Evolutionary conservation across 2,113 vertebrate species (phyloP).

Genomic region (Eleginops maclovinus): DNA sequence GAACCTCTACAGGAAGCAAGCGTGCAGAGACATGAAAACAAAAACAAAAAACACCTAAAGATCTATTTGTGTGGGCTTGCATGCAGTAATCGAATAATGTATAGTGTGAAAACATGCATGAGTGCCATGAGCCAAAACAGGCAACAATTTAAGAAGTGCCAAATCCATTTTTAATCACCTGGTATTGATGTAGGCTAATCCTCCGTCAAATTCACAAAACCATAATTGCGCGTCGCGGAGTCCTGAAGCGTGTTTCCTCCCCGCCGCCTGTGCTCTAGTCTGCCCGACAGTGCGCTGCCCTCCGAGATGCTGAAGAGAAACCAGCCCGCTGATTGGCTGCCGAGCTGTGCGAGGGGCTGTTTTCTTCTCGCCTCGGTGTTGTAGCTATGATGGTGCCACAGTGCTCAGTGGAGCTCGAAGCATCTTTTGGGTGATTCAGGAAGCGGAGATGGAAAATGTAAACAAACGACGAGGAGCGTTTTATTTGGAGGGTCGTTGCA

Average conservation of each 20-base stretch:
- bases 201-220: conserved; percentile 61
- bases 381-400: conserved; percentile 25
- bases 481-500: neutral
- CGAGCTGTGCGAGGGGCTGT: conserved; percentile 16
- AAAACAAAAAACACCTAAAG: neutral
- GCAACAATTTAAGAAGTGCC: neutral
- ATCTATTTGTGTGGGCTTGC: neutral
- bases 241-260: conserved; percentile 44
- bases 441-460: neutral
- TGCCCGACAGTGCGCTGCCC: conserved; percentile 35
- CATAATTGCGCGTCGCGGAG: conserved; percentile 56
- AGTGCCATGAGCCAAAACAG: neutral
- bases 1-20: neutral
- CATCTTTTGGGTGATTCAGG: conserved; percentile 14
- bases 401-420: conserved; percentile 18
- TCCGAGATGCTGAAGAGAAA: conserved; percentile 76
- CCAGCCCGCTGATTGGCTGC: conserved; percentile 80
- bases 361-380: conserved; percentile 27
- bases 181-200: conserved; percentile 49
- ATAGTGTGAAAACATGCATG: conserved; percentile 8
- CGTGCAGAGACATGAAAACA: conserved; percentile 8
- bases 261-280: conserved; percentile 54
- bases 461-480: neutral
- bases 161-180: conserved; percentile 55
- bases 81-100: neutral